A percentile compares a stretch with the other conserved stretches of the same genome.
phyloP scores from a whole-genome alignment of 1,140 invertebrate species.

The Halotydeus destructor region DNA sequence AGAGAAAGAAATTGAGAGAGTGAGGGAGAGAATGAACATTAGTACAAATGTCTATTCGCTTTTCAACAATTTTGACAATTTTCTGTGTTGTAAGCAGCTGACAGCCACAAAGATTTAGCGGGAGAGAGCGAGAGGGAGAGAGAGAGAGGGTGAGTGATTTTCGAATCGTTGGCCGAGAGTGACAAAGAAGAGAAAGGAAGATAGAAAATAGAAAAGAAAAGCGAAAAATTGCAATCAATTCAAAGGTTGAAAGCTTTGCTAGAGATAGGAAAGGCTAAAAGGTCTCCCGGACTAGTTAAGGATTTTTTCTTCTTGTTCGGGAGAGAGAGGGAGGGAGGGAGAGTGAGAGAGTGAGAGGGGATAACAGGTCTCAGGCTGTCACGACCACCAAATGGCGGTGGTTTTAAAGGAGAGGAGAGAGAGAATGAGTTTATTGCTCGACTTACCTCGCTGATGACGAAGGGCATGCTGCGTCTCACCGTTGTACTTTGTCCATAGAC shows the following conservation, averaged over 20 bases:
- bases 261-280: no score
- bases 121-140: neutral
- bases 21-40: no score
- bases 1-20: neutral
- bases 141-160: neutral
- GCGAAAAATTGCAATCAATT: neutral
- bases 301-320: no score
- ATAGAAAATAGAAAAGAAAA: neutral
- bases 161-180: neutral
- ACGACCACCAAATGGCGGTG: neutral
- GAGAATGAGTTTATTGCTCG: no score
- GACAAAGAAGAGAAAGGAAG: neutral
- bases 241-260: neutral
- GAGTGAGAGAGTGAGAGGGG: neutral
- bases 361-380: neutral
- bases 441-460: no score
- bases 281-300: no score
- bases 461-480: no score
- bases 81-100: neutral
- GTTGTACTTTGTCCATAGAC: no score
- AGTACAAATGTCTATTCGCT: conserved; percentile 3
- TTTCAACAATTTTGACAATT: neutral
- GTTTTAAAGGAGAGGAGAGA: neutral
- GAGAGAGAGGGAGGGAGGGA: conserved; percentile 21
- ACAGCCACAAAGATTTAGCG: neutral